These are phyloP conservation scores for Paraplagusia blochii DNA, from an alignment of 2,113 vertebrate genomes.

Conservation along the genomic window DNA sequence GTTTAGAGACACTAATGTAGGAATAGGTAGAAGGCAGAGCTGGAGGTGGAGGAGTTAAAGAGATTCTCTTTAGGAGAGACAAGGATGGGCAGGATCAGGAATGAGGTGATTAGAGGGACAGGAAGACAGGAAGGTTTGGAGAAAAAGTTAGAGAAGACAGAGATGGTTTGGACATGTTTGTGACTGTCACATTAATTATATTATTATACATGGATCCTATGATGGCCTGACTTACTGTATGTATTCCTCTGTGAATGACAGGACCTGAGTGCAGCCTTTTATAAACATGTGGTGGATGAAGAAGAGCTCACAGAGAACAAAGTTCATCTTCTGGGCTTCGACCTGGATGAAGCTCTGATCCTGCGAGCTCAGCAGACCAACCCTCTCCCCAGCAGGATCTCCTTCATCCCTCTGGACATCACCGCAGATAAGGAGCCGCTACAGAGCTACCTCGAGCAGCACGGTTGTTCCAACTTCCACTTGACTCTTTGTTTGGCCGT, in stretches of 20 bases:
- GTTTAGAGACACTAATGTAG: no score
- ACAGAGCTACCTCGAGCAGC: constrained; percentile 71
- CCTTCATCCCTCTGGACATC: constrained; percentile 84
- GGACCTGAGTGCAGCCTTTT: constrained; percentile 89
- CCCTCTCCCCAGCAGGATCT: constrained; percentile 78
- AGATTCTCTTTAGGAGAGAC: no score
- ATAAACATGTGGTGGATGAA: constrained; percentile 79
- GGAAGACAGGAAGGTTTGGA: no score
- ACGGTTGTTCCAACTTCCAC: constrained; percentile 78
- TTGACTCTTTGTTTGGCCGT: constrained; percentile 87
- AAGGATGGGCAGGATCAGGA: no score
- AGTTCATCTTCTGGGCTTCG: constrained; percentile 84
- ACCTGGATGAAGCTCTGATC: constrained; percentile 84
- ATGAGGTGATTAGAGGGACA: no score
- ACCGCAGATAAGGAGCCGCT: constrained; percentile 71
- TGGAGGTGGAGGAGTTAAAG: no score
- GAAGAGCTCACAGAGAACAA: constrained; percentile 1
- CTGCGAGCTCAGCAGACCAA: constrained; percentile 78
- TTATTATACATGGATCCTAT: no score
- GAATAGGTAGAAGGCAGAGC: no score
- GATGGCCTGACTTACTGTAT: constrained; percentile 2
- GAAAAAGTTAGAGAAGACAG: no score
- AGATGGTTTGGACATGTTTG: no score
- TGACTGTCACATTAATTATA: no score
- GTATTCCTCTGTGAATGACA: constrained; percentile 44